These are phyloP conservation scores for Zaprionus inermis DNA, from an alignment of 1,140 invertebrate genomes.

Conservation along the genomic window DNA sequence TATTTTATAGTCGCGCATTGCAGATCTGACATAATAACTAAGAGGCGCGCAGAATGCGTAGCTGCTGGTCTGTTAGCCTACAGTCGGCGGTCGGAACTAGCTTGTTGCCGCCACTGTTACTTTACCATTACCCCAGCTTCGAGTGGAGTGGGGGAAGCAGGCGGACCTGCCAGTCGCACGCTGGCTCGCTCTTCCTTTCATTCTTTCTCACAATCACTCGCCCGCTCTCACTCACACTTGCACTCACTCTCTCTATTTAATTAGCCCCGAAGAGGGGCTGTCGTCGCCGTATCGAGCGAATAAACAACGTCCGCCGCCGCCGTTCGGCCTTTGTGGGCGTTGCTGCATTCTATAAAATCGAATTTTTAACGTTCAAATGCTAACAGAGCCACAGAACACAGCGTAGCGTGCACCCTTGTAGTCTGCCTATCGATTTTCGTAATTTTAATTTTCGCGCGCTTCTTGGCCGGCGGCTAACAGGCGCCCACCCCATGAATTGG, in stretches of 20 bases:
- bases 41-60: conserved; percentile 78
- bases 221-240: neutral
- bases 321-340: conserved; percentile 61
- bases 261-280: conserved; percentile 17
- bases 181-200: neutral
- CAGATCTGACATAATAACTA: conserved; percentile 84
- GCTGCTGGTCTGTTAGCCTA: conserved; percentile 62
- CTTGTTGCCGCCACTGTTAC: conserved; percentile 50
- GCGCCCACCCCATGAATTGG: conserved; percentile 77
- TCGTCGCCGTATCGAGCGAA: neutral
- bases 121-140: conserved; percentile 25
- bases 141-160: neutral
- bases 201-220: neutral
- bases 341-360: conserved; percentile 83
- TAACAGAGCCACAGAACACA: conserved; percentile 70
- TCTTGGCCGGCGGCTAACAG: conserved; percentile 69
- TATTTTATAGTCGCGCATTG: conserved; percentile 83
- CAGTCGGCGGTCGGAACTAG: conserved; percentile 8
- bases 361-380: conserved; percentile 83
- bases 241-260: conserved; percentile 14
- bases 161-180: neutral
- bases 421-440: conserved; percentile 61
- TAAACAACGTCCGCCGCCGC: neutral
- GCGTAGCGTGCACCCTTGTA: conserved; percentile 26
- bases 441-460: conserved; percentile 68